Percentiles rank a stretch among this genome's conserved stretches.
Evolutionary conservation across 2,113 vertebrate genomes (phyloP).

Genomic region (Baryphthengus martii): DNA sequence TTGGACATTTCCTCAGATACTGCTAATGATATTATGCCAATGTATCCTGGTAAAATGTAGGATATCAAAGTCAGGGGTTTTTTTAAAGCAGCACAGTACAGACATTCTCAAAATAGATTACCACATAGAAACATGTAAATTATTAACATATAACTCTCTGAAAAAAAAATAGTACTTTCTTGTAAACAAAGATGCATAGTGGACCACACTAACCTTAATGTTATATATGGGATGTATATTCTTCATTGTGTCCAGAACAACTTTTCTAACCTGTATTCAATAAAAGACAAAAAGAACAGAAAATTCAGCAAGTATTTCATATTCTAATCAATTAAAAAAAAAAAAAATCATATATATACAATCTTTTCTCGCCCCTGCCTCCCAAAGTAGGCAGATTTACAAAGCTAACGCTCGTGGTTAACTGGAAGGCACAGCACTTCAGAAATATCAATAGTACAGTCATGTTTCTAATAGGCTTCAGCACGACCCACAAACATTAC

Average conservation of each 20-base stretch:
- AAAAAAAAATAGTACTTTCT: background rate
- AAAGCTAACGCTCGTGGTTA: background rate
- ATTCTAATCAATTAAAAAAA: background rate
- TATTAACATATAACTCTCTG: background rate
- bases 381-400: background rate
- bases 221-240: slow-evolving; percentile 99
- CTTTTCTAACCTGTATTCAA: slow-evolving; percentile 88
- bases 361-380: rapidly evolving
- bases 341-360: too few relatives aligned
- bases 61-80: background rate
- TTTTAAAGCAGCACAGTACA: background rate
- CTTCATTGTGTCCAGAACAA: slow-evolving; percentile 97
- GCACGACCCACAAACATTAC: background rate
- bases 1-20: background rate
- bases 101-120: background rate
- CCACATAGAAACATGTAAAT: background rate
- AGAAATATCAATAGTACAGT: background rate
- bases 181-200: background rate
- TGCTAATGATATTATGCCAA: background rate
- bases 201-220: slow-evolving; percentile 84
- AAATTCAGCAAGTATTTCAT: background rate
- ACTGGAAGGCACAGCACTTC: background rate
- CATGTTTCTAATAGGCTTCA: background rate
- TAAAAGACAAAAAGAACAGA: background rate
- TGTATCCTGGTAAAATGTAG: background rate